Evolutionary conservation across 2,888 invertebrate genomes (phyloP), one percentile per base, ranked within the genome.

Genomic region (Drosophila quasianomalipes): DNA sequence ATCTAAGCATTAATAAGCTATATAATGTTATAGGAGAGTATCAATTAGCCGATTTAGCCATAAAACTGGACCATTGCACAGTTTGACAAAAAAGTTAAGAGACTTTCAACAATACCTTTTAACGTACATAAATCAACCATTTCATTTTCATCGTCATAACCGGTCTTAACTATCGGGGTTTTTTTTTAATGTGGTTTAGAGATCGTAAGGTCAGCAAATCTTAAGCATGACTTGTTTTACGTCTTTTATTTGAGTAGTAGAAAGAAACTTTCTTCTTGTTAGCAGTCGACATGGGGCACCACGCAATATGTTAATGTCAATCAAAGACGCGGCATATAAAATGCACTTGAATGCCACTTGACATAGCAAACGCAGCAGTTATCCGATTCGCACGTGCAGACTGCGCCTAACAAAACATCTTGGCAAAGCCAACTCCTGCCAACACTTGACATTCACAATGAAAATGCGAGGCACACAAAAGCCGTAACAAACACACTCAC

Each of bases 401-500:
- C 14, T 57, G 28, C 51, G 67, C 73, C 70, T 69, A 78, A 78
- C 89, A 88, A 88, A 84, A 74, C 82, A 77, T 74, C 83, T 85
- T 77, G 74, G 74, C 72, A 12, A 78, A 81, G 77, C 83, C 77
- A 81, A 74, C 88, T 74, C 73, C 79, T 82, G 80, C 74, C 80
- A 85, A 79, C 87, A 82, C 87, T 88, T 88, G 90, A 88, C 90
- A 88, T 88, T 88, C 90, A 83, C 87, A 83, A 79, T 88, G 89
- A 85, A 86, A 81, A 69, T 69, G 74, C 74, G 59, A 70, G 67
- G 65, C 77, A 62, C 73, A 70, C 70, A 69, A 69, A 67, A 58
- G 63, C 52, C 55, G 54, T 51, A 64, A 54, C 37, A 30, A 30
- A 33, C 39, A 58, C 66, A 30, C 30, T 26, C 60, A 54, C 60